A percentile compares a stretch with the other conserved stretches of the same genome.
Conservation (phyloP, 2,888 invertebrate species). For the Frankliniella fusca region DNA sequence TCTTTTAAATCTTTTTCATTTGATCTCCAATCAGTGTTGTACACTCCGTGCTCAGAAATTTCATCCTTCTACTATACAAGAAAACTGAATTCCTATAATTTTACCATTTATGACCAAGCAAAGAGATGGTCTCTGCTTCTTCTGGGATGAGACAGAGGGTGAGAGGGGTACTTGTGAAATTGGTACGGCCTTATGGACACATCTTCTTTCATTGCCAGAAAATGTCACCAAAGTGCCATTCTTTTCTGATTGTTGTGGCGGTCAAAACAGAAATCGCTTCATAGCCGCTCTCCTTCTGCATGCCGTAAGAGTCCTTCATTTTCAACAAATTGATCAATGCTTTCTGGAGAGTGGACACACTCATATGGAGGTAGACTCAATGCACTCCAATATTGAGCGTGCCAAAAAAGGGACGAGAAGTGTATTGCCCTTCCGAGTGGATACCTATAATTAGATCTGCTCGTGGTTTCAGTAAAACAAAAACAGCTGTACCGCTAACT, state of each 20-base stretch:
- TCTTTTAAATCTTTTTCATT: slow-evolving; percentile 37
- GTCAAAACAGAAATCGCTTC: slow-evolving; percentile 40
- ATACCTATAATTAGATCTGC: slow-evolving; percentile 37
- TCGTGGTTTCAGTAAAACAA: slow-evolving; percentile 37
- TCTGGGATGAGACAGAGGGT: slow-evolving; percentile 35
- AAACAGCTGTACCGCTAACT: slow-evolving; percentile 28
- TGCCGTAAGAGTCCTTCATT: slow-evolving; percentile 36
- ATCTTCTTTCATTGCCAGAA: slow-evolving; percentile 32
- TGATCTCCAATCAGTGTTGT: slow-evolving; percentile 43
- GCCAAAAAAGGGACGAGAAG: slow-evolving; percentile 37
- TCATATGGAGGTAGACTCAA: slow-evolving; percentile 40
- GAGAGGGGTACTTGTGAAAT: slow-evolving; percentile 37
- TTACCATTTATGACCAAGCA: slow-evolving; percentile 35
- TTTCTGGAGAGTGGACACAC: slow-evolving; percentile 41
- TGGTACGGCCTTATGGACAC: slow-evolving; percentile 34
- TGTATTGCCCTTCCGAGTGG: slow-evolving; percentile 39
- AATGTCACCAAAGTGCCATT: slow-evolving; percentile 35
- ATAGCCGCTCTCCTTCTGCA: slow-evolving; percentile 38
- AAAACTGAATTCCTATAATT: slow-evolving; percentile 39
- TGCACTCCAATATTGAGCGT: slow-evolving; percentile 40
- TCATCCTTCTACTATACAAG: slow-evolving; percentile 42
- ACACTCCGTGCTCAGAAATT: slow-evolving; percentile 42
- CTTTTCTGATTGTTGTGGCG: slow-evolving; percentile 39
- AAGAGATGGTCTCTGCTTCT: slow-evolving; percentile 32
- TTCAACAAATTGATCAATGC: slow-evolving; percentile 39